These are phyloP conservation scores for Psylliodes chrysocephalus DNA, from an alignment of 2,888 invertebrate species.

Conservation along the genomic window DNA sequence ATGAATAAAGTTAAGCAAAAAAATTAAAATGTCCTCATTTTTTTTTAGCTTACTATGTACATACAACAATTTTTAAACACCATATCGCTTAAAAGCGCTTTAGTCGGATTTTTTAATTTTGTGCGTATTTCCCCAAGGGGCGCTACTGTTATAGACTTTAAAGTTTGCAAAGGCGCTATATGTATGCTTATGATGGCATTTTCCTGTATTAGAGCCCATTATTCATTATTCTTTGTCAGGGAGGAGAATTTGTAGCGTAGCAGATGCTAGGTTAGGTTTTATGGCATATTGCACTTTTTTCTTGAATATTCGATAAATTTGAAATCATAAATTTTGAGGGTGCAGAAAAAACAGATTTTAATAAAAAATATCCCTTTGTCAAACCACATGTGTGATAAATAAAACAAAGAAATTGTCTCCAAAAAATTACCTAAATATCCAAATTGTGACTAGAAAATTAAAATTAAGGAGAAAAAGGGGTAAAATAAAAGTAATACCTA, in stretches of 20 bases:
- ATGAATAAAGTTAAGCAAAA: no score
- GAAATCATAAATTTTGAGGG: slow-evolving; percentile 17
- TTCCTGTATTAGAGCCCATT: slow-evolving; percentile 36
- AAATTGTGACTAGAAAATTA: no score
- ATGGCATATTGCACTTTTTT: slow-evolving; percentile 35
- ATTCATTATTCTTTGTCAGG: slow-evolving; percentile 49
- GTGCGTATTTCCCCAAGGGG: no score
- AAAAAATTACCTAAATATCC: no score
- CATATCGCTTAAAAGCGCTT: no score
- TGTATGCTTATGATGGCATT: slow-evolving; percentile 39
- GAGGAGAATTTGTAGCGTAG: slow-evolving; percentile 48
- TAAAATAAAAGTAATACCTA: no score
- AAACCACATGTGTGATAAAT: neutral
- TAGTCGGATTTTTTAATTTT: no score
- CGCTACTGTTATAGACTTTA: slow-evolving; percentile 34
- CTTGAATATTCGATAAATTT: slow-evolving; percentile 25
- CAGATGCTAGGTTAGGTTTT: slow-evolving; percentile 38
- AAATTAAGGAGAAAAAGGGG: no score
- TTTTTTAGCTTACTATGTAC: no score
- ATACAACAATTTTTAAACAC: no score
- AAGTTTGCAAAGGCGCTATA: slow-evolving; percentile 39
- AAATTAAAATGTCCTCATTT: no score
- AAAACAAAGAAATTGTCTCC: no score
- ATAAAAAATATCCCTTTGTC: slow-evolving; percentile 14
- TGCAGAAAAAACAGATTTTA: slow-evolving; percentile 17